A percentile compares a stretch with the other conserved stretches of the same genome.
Evolutionary conservation across 2,797 vertebrate species (phyloP).

Genomic region (Pangasius sanitwongsei): DNA sequence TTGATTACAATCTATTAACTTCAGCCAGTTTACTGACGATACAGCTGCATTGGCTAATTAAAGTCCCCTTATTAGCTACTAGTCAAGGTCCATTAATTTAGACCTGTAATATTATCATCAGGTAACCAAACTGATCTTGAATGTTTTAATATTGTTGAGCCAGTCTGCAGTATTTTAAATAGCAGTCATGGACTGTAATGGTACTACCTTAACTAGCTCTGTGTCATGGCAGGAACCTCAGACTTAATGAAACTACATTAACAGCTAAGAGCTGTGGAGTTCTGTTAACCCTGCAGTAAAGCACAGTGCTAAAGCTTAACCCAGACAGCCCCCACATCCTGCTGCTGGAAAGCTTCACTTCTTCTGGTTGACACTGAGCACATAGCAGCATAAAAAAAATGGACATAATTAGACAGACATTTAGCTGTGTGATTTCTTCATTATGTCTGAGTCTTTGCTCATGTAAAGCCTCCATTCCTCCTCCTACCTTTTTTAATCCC

Average conservation of each 20-base stretch:
- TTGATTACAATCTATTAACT: slow-evolving; percentile 4
- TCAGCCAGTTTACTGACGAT: neutral
- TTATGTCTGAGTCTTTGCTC: slow-evolving; percentile 56
- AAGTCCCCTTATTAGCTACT: neutral
- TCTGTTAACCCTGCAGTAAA: slow-evolving; percentile 33
- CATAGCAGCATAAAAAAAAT: slow-evolving; percentile 53
- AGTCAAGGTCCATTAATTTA: neutral
- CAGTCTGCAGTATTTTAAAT: slow-evolving; percentile 1
- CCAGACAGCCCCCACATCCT: slow-evolving; percentile 33
- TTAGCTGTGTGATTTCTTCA: slow-evolving; percentile 59
- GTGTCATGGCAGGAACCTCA: neutral
- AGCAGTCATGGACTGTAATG: neutral
- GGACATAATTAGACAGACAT: slow-evolving; percentile 60
- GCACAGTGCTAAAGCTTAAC: slow-evolving; percentile 7
- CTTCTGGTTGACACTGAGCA: slow-evolving; percentile 46
- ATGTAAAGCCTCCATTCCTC: slow-evolving; percentile 54
- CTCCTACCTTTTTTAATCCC: slow-evolving; percentile 62
- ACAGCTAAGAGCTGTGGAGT: slow-evolving; percentile 11
- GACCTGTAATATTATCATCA: neutral
- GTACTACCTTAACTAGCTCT: neutral
- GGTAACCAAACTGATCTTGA: neutral
- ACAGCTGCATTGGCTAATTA: slow-evolving; percentile 2
- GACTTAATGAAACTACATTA: slow-evolving; percentile 11
- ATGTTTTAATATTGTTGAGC: neutral
- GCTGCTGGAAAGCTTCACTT: slow-evolving; percentile 43